Conservation (phyloP, 2,888 invertebrate species). For the Cephus sareptanus region DNA sequence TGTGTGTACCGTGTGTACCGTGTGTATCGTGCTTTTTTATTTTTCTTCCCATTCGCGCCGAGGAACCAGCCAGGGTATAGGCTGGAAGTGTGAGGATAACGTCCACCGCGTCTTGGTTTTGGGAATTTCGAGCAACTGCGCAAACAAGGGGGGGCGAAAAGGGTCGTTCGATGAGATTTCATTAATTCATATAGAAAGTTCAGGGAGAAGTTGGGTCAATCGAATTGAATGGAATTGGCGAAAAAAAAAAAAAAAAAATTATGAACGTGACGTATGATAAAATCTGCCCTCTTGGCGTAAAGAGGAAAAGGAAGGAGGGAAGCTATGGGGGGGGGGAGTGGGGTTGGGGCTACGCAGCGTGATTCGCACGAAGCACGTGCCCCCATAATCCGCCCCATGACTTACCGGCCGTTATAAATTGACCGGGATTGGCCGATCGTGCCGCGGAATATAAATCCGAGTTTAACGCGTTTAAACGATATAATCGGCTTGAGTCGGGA, state of each 20-base stretch:
- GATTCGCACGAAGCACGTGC: constrained; percentile 3
- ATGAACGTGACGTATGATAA: no score
- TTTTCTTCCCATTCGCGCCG: constrained; percentile 1
- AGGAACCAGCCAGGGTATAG: no score
- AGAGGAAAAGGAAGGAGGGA: not conserved
- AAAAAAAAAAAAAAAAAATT: no score
- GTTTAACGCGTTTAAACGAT: constrained; percentile 4
- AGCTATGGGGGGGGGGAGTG: not conserved
- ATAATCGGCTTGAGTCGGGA: not conserved
- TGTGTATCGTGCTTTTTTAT: constrained; percentile 4
- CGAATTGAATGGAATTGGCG: no score
- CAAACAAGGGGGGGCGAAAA: constrained; percentile 5
- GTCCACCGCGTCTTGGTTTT: constrained; percentile 2
- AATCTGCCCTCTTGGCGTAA: not conserved
- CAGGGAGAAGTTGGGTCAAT: no score
- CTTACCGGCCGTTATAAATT: constrained; percentile 3
- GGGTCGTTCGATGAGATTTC: no score
- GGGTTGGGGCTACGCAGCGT: no score
- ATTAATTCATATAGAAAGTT: no score
- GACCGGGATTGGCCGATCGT: constrained; percentile 12
- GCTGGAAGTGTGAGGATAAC: no score
- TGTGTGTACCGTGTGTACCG: not conserved
- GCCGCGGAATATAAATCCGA: constrained; percentile 19
- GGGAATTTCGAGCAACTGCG: constrained; percentile 21
- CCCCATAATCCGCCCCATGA: constrained; percentile 7